Conservation (phyloP, 1,140 invertebrate species). For the Dufourea novaeangliae region DNA sequence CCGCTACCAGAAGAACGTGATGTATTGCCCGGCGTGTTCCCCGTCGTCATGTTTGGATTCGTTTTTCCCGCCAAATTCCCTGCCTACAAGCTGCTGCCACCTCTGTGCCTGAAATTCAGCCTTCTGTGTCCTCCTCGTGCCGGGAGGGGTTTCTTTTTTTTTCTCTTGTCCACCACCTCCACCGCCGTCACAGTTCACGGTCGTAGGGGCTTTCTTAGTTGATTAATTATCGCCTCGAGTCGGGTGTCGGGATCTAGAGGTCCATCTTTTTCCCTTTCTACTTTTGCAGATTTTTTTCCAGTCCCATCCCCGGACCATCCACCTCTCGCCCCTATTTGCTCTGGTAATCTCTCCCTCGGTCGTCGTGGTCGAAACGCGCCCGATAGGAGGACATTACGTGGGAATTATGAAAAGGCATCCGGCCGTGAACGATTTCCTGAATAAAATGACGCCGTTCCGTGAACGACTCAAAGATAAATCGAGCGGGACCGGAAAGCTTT, state of each 20-base stretch:
- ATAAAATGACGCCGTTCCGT: conserved; percentile 56
- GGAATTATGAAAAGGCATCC: conserved; percentile 64
- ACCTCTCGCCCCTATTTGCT: conserved; percentile 43
- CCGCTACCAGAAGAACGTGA: conserved; percentile 74
- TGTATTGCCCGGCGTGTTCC: conserved; percentile 76
- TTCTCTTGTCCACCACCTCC: conserved; percentile 13
- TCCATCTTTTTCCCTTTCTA: conserved; percentile 12
- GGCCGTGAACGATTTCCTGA: conserved; percentile 62
- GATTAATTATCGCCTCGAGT: conserved; percentile 76
- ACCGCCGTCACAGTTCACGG: conserved; percentile 53
- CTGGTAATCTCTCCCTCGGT: conserved; percentile 27
- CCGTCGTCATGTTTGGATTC: conserved; percentile 76
- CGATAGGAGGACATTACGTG: conserved; percentile 49
- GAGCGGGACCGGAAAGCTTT: conserved; percentile 50
- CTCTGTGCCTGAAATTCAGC: conserved; percentile 53
- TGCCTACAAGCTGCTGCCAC: conserved; percentile 69
- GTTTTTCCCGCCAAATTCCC: conserved; percentile 80
- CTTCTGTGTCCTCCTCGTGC: conserved; percentile 5
- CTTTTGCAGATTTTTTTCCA: background rate
- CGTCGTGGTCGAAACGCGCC: conserved; percentile 33
- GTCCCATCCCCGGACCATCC: background rate
- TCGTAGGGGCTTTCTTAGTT: conserved; percentile 68
- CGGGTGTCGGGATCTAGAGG: conserved; percentile 45
- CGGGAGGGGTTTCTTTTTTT: background rate
- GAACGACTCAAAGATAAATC: conserved; percentile 61